Percentiles rank a stretch among this genome's conserved stretches.
phyloP scores from a whole-genome alignment of 2,113 vertebrate genomes.

The Corydoras sp. region DNA sequence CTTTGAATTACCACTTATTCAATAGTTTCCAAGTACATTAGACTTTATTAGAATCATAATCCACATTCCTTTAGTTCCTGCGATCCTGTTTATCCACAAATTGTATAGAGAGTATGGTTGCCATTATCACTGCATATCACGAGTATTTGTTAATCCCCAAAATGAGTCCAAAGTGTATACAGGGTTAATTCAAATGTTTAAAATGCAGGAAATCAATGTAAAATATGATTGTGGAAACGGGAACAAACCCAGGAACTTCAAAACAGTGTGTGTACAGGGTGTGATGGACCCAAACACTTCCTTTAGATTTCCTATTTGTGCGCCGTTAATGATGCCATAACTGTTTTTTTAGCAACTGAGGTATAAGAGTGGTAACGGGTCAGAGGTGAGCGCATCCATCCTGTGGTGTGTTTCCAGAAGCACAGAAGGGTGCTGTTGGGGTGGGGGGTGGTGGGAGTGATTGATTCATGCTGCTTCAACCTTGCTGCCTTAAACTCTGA shows the following conservation, averaged over 20 bases:
- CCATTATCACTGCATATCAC: too few species aligned
- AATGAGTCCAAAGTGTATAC: too few species aligned
- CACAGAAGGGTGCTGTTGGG: conserved; percentile 15
- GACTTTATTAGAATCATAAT: too few species aligned
- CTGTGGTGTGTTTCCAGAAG: conserved; percentile 15
- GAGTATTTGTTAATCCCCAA: too few species aligned
- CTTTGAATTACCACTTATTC: too few species aligned
- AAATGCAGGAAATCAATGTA: not conserved
- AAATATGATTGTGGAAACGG: not conserved
- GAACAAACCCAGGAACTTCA: not conserved
- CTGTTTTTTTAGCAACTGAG: not conserved
- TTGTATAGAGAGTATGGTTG: too few species aligned
- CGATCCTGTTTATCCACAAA: too few species aligned
- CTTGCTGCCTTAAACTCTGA: conserved; percentile 27
- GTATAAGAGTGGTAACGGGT: conserved; percentile 19
- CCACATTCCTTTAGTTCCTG: too few species aligned
- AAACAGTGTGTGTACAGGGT: not conserved
- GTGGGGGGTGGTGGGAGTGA: conserved; percentile 10
- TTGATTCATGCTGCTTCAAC: conserved; percentile 39
- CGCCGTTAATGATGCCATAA: conserved; percentile 1
- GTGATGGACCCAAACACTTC: conserved; percentile 11
- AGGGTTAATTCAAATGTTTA: not conserved
- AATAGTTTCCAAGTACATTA: too few species aligned
- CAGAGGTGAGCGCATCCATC: conserved; percentile 36
- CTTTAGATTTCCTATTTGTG: conserved; percentile 16